These are phyloP conservation scores for Pithys albifrons DNA, from an alignment of 2,113 vertebrate genomes.

Conservation along the genomic window DNA sequence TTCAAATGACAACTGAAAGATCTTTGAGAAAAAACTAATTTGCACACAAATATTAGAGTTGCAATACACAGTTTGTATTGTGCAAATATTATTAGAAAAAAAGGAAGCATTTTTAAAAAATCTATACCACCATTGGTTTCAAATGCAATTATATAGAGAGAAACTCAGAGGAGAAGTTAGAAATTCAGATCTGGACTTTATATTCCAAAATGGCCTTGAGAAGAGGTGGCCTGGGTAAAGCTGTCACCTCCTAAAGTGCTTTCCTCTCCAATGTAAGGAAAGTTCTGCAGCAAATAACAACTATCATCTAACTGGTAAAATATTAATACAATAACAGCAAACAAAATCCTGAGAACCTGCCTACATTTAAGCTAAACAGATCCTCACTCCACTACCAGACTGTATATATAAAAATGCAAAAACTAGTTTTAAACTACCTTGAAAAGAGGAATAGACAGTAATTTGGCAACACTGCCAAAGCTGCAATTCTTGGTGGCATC, in stretches of 20 bases:
- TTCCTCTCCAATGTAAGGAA: not conserved
- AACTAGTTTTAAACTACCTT: not conserved
- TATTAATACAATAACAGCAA: not conserved
- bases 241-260: not conserved
- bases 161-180: not conserved
- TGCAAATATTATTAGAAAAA: not conserved
- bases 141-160: not conserved
- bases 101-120: rapidly evolving
- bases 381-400: not conserved
- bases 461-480: not conserved
- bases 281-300: not conserved
- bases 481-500: not conserved
- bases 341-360: not conserved
- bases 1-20: not conserved
- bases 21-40: not conserved
- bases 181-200: not conserved
- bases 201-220: not conserved
- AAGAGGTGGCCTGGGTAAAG: not conserved
- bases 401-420: not conserved
- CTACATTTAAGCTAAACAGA: not conserved
- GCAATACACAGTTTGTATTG: not conserved
- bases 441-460: not conserved
- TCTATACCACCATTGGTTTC: not conserved
- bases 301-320: not conserved
- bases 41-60: not conserved